Evolutionary conservation across 2,888 invertebrate species (phyloP).

Genomic region (Taphrorychus bicolor): DNA sequence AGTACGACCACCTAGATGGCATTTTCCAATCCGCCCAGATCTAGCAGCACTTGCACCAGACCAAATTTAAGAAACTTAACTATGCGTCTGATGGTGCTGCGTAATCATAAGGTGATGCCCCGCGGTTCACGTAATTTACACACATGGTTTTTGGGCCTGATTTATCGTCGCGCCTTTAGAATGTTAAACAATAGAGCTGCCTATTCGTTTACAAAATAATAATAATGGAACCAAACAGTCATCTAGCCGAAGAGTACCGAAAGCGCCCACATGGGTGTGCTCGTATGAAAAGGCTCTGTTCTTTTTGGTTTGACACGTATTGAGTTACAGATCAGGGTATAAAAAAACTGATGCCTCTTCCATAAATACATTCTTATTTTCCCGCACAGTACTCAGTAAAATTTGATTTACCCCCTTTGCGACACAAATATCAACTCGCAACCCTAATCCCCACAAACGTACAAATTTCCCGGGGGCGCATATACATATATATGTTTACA

Average conservation of each 20-base stretch:
- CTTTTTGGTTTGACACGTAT: not conserved
- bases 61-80: too few relatives aligned
- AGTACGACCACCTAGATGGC: not conserved
- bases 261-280: constrained; percentile 19
- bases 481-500: constrained; percentile 7
- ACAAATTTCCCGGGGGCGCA: constrained; percentile 1
- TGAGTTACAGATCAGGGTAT: not conserved
- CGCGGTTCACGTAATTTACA: constrained; percentile 20
- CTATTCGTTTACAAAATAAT: constrained; percentile 22
- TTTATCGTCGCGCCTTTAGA: constrained; percentile 20
- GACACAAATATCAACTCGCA: not conserved
- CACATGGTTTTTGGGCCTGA: constrained; percentile 15
- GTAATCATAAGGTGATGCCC: constrained; percentile 13
- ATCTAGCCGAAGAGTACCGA: constrained; percentile 9
- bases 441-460: not conserved
- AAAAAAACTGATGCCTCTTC: too few relatives aligned
- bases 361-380: too few relatives aligned
- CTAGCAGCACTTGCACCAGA: too few relatives aligned
- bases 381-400: too few relatives aligned
- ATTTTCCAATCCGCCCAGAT: too few relatives aligned
- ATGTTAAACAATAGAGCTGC: constrained; percentile 14
- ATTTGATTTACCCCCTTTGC: not conserved
- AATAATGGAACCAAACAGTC: constrained; percentile 21
- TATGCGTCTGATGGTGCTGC: too few relatives aligned
- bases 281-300: too few relatives aligned